Evolutionary conservation across 1,140 invertebrate genomes (phyloP).

Genomic region (Mya arenaria): DNA sequence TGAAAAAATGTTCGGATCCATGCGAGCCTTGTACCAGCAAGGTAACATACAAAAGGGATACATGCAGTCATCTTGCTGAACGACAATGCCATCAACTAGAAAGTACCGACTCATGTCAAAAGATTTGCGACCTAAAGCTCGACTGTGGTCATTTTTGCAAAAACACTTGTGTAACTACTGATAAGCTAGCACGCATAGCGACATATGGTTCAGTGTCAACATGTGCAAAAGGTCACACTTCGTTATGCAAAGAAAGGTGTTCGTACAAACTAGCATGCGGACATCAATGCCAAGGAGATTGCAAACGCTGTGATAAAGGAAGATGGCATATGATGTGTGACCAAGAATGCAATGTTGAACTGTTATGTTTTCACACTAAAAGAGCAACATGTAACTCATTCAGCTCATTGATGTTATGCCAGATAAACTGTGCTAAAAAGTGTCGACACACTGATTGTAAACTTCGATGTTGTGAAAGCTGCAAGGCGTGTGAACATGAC

Average conservation of each 20-base stretch:
- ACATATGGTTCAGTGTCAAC: no score
- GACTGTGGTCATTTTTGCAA: not conserved
- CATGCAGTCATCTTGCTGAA: not conserved
- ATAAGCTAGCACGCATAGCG: no score
- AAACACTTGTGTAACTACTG: not conserved
- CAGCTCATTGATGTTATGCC: no score
- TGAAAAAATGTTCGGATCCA: not conserved
- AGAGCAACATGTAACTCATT: not conserved
- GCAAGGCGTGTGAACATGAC: conserved; percentile 81
- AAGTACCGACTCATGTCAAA: not conserved
- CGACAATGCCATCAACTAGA: not conserved
- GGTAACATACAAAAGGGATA: not conserved
- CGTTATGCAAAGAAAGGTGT: no score
- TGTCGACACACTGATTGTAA: not conserved
- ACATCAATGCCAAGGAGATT: not conserved
- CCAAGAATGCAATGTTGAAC: not conserved
- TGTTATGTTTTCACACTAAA: not conserved
- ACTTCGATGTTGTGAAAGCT: not conserved
- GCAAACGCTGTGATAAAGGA: not conserved
- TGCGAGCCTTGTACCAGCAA: not conserved
- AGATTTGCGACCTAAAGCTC: not conserved
- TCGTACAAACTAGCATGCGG: no score
- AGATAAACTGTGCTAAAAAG: not conserved
- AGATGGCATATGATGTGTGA: not conserved
- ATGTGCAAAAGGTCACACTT: no score